These are phyloP conservation scores for Podilymbus podiceps DNA, from an alignment of 2,113 vertebrate genomes.

Conservation along the genomic window DNA sequence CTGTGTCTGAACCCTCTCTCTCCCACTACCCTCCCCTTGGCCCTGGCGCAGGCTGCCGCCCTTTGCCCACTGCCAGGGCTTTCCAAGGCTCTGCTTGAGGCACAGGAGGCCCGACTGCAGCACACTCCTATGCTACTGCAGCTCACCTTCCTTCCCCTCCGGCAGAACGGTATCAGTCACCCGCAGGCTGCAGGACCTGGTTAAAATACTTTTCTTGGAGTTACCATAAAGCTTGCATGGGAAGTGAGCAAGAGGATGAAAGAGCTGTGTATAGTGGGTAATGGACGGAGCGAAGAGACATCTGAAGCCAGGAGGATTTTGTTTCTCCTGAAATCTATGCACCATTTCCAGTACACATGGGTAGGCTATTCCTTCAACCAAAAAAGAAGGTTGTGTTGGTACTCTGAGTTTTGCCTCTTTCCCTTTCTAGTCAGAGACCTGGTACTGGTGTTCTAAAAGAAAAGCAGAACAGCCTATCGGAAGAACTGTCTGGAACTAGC, in stretches of 20 bases:
- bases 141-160: not conserved
- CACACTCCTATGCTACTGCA: not conserved
- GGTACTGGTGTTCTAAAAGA: not conserved
- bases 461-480: not conserved
- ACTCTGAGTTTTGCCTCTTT: not conserved
- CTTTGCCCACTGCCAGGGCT: not conserved
- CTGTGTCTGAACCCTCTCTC: not conserved
- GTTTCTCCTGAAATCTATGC: not conserved
- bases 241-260: not conserved
- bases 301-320: not conserved
- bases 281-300: not conserved
- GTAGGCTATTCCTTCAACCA: not conserved
- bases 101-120: not conserved
- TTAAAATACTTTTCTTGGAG: not conserved
- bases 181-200: rapidly evolving
- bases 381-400: not conserved
- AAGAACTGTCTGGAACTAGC: not conserved
- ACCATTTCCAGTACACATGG: not conserved
- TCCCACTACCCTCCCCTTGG: not conserved
- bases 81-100: not conserved
- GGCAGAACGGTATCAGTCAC: not conserved
- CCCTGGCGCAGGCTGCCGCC: not conserved
- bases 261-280: not conserved
- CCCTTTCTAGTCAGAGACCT: not conserved
- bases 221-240: not conserved